Conservation (phyloP, 2,113 vertebrate genomes). For the Dolichotis patagonum region DNA sequence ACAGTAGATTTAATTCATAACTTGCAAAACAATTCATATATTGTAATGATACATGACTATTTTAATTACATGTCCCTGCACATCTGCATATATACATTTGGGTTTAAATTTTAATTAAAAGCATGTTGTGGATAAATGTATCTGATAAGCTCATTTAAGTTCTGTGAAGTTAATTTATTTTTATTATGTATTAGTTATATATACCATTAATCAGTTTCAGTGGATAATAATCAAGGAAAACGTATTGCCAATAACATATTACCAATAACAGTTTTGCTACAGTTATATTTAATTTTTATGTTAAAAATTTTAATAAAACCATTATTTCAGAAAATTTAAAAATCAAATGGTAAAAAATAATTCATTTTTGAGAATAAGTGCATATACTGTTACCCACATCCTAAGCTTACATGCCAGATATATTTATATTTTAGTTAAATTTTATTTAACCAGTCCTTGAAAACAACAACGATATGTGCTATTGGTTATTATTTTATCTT, state of each 20-base stretch:
- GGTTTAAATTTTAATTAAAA: not conserved
- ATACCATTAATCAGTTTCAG: not conserved
- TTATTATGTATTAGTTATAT: not conserved
- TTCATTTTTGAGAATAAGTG: not conserved
- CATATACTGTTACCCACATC: not conserved
- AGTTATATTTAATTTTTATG: not conserved
- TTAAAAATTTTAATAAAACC: not conserved
- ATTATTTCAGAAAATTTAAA: not conserved
- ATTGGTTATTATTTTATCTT: not conserved
- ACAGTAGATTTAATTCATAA: not conserved
- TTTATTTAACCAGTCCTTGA: not conserved
- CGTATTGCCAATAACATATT: not conserved
- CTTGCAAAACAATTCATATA: not conserved
- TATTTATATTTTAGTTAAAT: not conserved
- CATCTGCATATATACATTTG: not conserved
- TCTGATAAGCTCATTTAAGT: not conserved
- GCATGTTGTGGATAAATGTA: not conserved
- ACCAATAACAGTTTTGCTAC: not conserved
- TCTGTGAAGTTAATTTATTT: not conserved
- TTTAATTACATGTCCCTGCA: not conserved
- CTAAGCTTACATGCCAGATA: not conserved
- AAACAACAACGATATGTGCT: not conserved
- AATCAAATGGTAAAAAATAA: not conserved
- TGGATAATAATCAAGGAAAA: not conserved
- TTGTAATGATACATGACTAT: not conserved